These are phyloP conservation scores for Noctua janthe DNA, from an alignment of 2,888 invertebrate genomes.

Conservation along the genomic window DNA sequence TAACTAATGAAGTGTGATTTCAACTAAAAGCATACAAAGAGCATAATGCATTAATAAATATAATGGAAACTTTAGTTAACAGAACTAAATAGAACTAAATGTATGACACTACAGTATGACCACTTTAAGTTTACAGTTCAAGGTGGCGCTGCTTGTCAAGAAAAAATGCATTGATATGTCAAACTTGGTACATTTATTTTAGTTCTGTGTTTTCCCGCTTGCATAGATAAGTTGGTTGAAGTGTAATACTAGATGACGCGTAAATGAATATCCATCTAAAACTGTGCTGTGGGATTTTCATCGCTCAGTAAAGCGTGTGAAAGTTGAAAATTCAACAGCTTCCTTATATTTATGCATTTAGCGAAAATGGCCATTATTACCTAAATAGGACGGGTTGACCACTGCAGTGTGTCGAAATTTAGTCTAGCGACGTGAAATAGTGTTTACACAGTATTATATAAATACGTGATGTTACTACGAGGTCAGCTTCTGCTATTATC, in stretches of 20 bases:
- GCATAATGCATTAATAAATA: conserved; percentile 21
- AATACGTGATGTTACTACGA: background rate
- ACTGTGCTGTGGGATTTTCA: background rate
- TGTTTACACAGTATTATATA: background rate
- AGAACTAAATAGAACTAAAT: background rate
- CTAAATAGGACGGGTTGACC: background rate
- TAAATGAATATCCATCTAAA: background rate
- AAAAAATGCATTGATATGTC: too few relatives aligned
- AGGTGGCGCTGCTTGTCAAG: too few relatives aligned
- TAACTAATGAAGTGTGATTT: conserved; percentile 11
- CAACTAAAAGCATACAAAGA: conserved; percentile 13
- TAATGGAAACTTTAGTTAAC: conserved; percentile 13
- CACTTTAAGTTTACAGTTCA: too few relatives aligned
- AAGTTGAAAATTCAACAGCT: background rate
- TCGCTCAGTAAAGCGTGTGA: background rate
- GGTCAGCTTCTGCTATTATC: too few relatives aligned
- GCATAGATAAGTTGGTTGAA: too few relatives aligned
- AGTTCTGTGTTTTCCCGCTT: too few relatives aligned
- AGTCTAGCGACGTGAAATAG: too few relatives aligned
- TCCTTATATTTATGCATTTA: too few relatives aligned
- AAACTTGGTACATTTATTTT: too few relatives aligned
- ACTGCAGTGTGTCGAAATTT: conserved; percentile 3
- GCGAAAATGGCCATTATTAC: too few relatives aligned
- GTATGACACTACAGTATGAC: background rate
- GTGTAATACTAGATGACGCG: background rate